These are phyloP conservation scores for Petrocephalus microphthalmus DNA, from an alignment of 2,113 vertebrate genomes.

Conservation along the genomic window DNA sequence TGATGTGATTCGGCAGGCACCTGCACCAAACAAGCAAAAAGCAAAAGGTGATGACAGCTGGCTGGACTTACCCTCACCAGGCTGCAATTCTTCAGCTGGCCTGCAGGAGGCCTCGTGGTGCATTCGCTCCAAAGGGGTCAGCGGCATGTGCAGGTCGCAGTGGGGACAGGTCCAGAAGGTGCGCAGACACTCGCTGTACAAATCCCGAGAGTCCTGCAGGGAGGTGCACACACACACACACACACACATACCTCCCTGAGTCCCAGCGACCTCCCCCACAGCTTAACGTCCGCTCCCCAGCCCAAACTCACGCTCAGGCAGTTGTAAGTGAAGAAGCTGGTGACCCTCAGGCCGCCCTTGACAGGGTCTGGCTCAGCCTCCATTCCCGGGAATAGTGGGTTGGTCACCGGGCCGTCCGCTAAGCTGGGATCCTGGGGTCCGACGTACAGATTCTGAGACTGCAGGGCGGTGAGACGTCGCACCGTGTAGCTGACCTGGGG, in stretches of 20 bases:
- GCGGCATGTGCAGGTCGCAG: slow-evolving; percentile 76
- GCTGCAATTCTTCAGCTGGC: slow-evolving; percentile 48
- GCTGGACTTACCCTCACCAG: slow-evolving; percentile 35
- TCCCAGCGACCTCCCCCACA: neutral
- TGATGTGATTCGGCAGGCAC: neutral
- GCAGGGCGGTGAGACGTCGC: slow-evolving; percentile 64
- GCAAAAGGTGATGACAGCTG: neutral
- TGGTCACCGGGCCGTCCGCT: slow-evolving; percentile 18
- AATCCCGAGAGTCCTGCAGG: slow-evolving; percentile 66
- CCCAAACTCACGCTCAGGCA: slow-evolving; percentile 72
- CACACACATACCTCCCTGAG: neutral
- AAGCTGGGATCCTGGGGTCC: slow-evolving; percentile 63
- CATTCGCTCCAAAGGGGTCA: slow-evolving; percentile 80
- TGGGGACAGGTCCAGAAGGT: slow-evolving; percentile 83
- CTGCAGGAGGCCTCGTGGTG: slow-evolving; percentile 71
- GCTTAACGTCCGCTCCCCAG: neutral
- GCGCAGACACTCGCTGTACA: slow-evolving; percentile 82
- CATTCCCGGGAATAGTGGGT: slow-evolving; percentile 57
- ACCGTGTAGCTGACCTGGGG: slow-evolving; percentile 69
- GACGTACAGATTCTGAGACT: slow-evolving; percentile 76
- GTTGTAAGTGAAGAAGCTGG: slow-evolving; percentile 79
- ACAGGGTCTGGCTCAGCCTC: slow-evolving; percentile 61
- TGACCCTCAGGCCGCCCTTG: slow-evolving; percentile 77
- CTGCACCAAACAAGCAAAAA: neutral
- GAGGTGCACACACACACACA: neutral